Conservation (phyloP, 2,797 vertebrate genomes). For the Perdix hodgsoniae region DNA sequence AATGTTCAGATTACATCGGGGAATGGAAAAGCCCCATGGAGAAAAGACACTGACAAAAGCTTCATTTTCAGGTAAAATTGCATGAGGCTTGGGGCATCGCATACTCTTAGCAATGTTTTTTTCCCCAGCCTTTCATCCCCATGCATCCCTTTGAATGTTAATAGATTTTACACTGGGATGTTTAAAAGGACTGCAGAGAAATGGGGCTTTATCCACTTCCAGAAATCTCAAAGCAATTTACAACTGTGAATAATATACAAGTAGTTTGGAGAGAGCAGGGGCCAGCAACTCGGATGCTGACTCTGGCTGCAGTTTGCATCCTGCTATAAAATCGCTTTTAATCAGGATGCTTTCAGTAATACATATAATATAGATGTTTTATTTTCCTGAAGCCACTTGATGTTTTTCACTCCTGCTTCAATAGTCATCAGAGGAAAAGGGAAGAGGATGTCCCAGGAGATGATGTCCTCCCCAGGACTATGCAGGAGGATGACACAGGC, state of each 20-base stretch:
- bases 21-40: constrained; percentile 46
- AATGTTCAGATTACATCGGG: constrained; percentile 65
- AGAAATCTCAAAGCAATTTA: constrained; percentile 68
- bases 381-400: neutral
- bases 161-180: constrained; percentile 37
- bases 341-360: neutral
- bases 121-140: neutral
- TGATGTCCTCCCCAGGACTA: accelerated
- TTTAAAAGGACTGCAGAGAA: constrained; percentile 56
- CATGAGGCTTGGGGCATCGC: neutral
- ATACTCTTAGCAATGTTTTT: neutral
- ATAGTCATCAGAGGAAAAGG: neutral
- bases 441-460: neutral
- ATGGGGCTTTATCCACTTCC: constrained; percentile 27
- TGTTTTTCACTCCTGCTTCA: neutral
- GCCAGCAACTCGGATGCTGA: neutral
- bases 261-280: neutral
- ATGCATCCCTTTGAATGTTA: constrained; percentile 33
- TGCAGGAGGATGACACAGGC: accelerated
- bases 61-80: constrained; percentile 67
- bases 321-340: constrained; percentile 28
- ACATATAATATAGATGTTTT: neutral
- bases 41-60: constrained; percentile 56
- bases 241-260: constrained; percentile 40
- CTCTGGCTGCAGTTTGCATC: constrained; percentile 1